A percentile compares a stretch with the other conserved stretches of the same genome.
phyloP scores from a whole-genome alignment of 1,140 invertebrate species.

The Apis mellifera region DNA sequence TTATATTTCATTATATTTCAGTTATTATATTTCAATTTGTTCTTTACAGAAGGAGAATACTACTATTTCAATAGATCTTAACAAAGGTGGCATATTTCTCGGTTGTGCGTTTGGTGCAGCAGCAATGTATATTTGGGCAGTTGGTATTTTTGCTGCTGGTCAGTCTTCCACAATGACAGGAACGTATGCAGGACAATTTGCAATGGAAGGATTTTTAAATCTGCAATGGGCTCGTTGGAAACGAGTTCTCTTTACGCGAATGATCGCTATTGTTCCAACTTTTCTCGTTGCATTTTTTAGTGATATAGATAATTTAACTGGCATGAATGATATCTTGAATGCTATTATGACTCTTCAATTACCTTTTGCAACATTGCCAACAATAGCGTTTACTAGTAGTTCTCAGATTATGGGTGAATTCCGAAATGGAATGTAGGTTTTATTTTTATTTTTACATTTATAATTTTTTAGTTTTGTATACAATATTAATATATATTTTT shows the following conservation, averaged over 20 bases:
- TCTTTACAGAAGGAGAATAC: slow-evolving; percentile 81
- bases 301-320: slow-evolving; percentile 88
- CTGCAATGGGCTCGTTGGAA: slow-evolving; percentile 95
- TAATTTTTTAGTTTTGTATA: neutral
- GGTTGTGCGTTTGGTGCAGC: slow-evolving; percentile 91
- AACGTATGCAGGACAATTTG: slow-evolving; percentile 89
- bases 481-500: neutral
- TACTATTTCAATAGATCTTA: slow-evolving; percentile 89
- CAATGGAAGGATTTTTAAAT: slow-evolving; percentile 95
- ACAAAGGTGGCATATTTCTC: slow-evolving; percentile 91
- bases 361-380: slow-evolving; percentile 92
- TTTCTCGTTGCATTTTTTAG: slow-evolving; percentile 90
- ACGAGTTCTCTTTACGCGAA: slow-evolving; percentile 91
- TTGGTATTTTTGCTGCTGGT: slow-evolving; percentile 94
- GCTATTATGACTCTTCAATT: slow-evolving; percentile 93
- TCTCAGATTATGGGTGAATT: slow-evolving; percentile 92
- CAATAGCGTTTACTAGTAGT: slow-evolving; percentile 93
- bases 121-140: slow-evolving; percentile 94
- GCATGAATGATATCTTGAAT: slow-evolving; percentile 95
- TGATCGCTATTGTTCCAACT: slow-evolving; percentile 95
- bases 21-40: neutral
- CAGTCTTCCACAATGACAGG: slow-evolving; percentile 96
- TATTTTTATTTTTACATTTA: neutral
- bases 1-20: neutral
- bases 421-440: slow-evolving; percentile 86